Percentiles rank a stretch among this genome's conserved stretches.
These are phyloP conservation scores for Myotis yumanensis DNA, from an alignment of 2,113 vertebrate species.

Conservation along the genomic window DNA sequence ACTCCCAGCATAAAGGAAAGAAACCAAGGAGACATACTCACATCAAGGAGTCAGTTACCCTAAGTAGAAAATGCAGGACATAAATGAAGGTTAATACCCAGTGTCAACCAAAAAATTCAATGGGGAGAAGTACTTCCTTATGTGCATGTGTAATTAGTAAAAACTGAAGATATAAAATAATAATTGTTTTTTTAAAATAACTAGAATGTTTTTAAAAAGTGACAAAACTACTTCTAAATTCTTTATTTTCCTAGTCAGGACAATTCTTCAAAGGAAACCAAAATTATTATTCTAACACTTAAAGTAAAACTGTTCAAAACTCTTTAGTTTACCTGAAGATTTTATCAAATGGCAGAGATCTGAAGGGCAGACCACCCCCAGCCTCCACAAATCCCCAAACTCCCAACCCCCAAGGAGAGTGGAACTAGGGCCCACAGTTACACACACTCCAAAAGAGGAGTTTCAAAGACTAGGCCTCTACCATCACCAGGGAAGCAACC, in stretches of 20 bases:
- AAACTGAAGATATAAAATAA: background rate
- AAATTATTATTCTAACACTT: conserved; percentile 13
- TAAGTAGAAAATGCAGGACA: conserved; percentile 58
- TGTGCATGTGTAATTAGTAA: background rate
- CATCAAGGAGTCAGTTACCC: conserved; percentile 66
- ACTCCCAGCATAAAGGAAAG: background rate
- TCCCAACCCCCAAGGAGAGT: background rate
- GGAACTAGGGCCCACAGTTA: background rate
- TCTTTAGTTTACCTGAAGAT: background rate
- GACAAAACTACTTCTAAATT: conserved; percentile 10
- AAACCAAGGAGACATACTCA: conserved; percentile 70
- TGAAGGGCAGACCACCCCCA: background rate
- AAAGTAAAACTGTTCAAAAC: background rate
- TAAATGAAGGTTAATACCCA: conserved; percentile 31
- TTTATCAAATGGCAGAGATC: background rate
- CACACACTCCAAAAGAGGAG: background rate
- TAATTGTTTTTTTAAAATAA: background rate
- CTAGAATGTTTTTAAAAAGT: conserved; percentile 23
- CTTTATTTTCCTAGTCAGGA: background rate
- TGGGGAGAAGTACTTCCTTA: background rate
- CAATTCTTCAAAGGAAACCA: background rate
- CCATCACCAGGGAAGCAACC: background rate
- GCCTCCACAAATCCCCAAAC: background rate
- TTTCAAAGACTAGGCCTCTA: background rate
- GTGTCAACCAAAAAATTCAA: conserved; percentile 17